These are phyloP conservation scores for Pseudomyrmex gracilis DNA, from an alignment of 1,140 invertebrate genomes.

Conservation along the genomic window DNA sequence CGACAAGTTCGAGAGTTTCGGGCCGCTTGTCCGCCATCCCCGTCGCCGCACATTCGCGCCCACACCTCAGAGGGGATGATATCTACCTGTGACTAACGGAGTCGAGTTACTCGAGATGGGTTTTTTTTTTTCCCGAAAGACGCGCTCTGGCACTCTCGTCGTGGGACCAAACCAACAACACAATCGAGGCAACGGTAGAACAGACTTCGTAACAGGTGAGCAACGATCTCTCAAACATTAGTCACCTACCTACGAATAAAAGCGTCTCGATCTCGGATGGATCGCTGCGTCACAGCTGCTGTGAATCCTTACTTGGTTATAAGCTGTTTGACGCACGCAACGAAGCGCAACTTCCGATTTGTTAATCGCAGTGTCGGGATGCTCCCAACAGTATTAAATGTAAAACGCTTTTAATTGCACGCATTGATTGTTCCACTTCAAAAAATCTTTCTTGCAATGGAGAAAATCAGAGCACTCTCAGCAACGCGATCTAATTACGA, in stretches of 20 bases:
- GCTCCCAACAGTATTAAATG: too few species aligned
- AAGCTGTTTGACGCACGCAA: slow-evolving; percentile 5
- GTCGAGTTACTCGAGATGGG: slow-evolving; percentile 25
- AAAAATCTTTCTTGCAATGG: not conserved
- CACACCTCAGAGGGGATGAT: slow-evolving; percentile 12
- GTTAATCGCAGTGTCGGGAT: too few species aligned
- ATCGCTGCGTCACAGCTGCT: slow-evolving; percentile 11
- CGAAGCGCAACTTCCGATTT: not conserved
- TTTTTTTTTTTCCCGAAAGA: slow-evolving; percentile 30
- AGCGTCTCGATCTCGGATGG: slow-evolving; percentile 9
- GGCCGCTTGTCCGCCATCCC: slow-evolving; percentile 2
- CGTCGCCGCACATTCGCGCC: slow-evolving; percentile 15
- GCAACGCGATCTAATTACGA: slow-evolving; percentile 1
- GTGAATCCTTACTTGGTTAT: slow-evolving; percentile 2
- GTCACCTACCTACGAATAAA: not conserved
- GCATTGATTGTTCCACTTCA: slow-evolving; percentile 10
- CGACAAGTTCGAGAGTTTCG: slow-evolving; percentile 31
- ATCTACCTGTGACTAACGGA: slow-evolving; percentile 53
- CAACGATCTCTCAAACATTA: slow-evolving; percentile 49
- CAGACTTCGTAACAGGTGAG: slow-evolving; percentile 43
- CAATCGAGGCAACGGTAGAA: not conserved
- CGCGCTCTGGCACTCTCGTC: slow-evolving; percentile 4
- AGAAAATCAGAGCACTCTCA: not conserved
- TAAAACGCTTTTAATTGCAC: not conserved
- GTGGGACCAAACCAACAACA: not conserved